Conservation (phyloP, 2,113 vertebrate species). For the Zosterops japonicus region DNA sequence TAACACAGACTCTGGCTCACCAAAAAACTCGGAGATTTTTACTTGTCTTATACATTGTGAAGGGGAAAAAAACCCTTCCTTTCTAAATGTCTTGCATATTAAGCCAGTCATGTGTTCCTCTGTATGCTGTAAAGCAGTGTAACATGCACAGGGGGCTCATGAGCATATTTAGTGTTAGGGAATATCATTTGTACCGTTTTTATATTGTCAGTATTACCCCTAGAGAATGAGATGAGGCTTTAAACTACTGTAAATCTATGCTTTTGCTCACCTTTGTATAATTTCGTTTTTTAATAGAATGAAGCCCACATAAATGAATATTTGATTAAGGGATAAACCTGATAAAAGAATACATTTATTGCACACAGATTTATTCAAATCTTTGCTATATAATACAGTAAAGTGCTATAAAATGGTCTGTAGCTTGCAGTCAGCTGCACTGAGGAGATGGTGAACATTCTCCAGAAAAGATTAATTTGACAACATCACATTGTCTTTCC, state of each 20-base stretch:
- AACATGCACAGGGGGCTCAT: constrained; percentile 71
- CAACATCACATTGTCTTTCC: constrained; percentile 52
- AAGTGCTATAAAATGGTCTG: constrained; percentile 58
- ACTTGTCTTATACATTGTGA: constrained; percentile 2
- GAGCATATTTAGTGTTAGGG: constrained; percentile 74
- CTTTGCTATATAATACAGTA: constrained; percentile 44
- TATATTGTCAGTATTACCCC: constrained; percentile 71
- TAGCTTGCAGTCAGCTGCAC: constrained; percentile 41
- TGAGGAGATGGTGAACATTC: constrained; percentile 42
- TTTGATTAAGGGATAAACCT: constrained; percentile 72
- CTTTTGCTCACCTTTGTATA: constrained; percentile 75
- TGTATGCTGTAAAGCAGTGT: constrained; percentile 68
- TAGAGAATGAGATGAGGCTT: constrained; percentile 70
- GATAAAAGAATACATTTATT: constrained; percentile 73
- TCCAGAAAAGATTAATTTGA: constrained; percentile 62
- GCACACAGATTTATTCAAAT: constrained; percentile 67
- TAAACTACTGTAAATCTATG: constrained; percentile 72
- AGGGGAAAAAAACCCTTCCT: not conserved
- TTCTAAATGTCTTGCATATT: constrained; percentile 73
- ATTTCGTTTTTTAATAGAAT: constrained; percentile 74
- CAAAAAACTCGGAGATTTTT: constrained; percentile 41
- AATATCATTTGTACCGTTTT: constrained; percentile 76
- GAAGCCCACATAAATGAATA: constrained; percentile 71
- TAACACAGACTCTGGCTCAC: constrained; percentile 16
- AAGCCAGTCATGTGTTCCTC: constrained; percentile 71